These are phyloP conservation scores for Alentia gelatinosa DNA, from an alignment of 2,888 invertebrate species.

Conservation along the genomic window DNA sequence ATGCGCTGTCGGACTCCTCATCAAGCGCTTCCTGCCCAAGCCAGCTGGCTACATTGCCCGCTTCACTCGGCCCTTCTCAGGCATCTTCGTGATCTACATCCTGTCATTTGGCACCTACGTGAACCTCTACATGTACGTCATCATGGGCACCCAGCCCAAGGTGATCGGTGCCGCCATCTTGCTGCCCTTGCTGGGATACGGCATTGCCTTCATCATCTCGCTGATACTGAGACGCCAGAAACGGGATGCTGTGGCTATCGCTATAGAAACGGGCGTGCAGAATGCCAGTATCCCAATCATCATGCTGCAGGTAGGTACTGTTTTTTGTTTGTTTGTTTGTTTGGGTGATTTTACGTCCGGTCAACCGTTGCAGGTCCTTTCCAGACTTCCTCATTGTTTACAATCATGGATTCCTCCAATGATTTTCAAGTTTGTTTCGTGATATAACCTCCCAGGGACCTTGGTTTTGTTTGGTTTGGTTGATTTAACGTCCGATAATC, in stretches of 20 bases:
- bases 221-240: conserved; percentile 71
- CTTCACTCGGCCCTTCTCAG: conserved; percentile 79
- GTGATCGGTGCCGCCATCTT: conserved; percentile 78
- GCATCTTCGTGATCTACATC: conserved; percentile 80
- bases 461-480: too few species aligned
- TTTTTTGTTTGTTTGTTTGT: too few species aligned
- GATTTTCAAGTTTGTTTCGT: too few species aligned
- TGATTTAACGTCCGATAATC: too few species aligned
- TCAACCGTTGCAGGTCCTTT: too few species aligned
- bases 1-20: conserved; percentile 80
- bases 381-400: too few species aligned
- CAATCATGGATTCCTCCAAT: too few species aligned
- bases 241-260: conserved; percentile 22
- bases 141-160: conserved; percentile 78
- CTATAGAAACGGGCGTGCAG: conserved; percentile 55
- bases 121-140: conserved; percentile 80
- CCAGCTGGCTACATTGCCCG: conserved; percentile 77
- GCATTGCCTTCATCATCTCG: conserved; percentile 81
- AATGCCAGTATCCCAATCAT: conserved; percentile 55
- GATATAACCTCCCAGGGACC: too few species aligned
- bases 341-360: too few species aligned
- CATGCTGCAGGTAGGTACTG: conserved; percentile 34
- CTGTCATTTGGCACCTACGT: conserved; percentile 80
- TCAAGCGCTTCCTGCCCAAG: conserved; percentile 76
- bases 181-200: conserved; percentile 80